Conservation (phyloP, 2,888 invertebrate genomes). For the Xestia rhomboidea region DNA sequence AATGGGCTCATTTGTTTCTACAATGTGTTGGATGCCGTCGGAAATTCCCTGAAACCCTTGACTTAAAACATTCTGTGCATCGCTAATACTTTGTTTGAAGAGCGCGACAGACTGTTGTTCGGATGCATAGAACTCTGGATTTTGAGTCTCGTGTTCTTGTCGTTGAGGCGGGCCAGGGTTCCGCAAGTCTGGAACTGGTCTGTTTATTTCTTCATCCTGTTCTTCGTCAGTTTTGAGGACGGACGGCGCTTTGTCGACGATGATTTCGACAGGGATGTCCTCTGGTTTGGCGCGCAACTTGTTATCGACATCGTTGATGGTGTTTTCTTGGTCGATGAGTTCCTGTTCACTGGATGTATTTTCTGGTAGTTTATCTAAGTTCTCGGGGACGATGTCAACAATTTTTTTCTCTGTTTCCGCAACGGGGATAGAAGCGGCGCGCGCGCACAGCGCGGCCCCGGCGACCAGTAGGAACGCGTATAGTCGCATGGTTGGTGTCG, state of each 20-base stretch:
- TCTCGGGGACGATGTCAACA: slow-evolving; percentile 64
- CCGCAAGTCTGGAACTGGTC: slow-evolving; percentile 79
- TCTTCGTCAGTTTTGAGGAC: slow-evolving; percentile 67
- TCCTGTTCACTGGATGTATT: slow-evolving; percentile 74
- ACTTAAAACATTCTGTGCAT: slow-evolving; percentile 72
- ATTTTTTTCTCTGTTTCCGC: slow-evolving; percentile 66
- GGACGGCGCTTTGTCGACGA: slow-evolving; percentile 75
- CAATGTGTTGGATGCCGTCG: slow-evolving; percentile 78
- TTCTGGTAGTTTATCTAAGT: slow-evolving; percentile 70
- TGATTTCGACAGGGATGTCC: slow-evolving; percentile 81
- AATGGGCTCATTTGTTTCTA: slow-evolving; percentile 76
- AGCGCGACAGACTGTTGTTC: slow-evolving; percentile 72
- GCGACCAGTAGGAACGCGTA: slow-evolving; percentile 80
- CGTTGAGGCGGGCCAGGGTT: slow-evolving; percentile 85
- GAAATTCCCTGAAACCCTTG: slow-evolving; percentile 77
- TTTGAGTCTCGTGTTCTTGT: slow-evolving; percentile 86
- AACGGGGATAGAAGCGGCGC: slow-evolving; percentile 78
- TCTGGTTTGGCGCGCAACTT: slow-evolving; percentile 73
- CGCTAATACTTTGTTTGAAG: slow-evolving; percentile 77
- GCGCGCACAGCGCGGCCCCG: slow-evolving; percentile 77
- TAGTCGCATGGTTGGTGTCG: slow-evolving; percentile 81
- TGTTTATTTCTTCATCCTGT: slow-evolving; percentile 75
- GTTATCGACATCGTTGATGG: slow-evolving; percentile 77
- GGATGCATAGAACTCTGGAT: slow-evolving; percentile 77
- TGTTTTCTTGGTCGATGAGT: slow-evolving; percentile 72